phyloP scores from a whole-genome alignment of 1,140 invertebrate species.

The Whitmania pigra region DNA sequence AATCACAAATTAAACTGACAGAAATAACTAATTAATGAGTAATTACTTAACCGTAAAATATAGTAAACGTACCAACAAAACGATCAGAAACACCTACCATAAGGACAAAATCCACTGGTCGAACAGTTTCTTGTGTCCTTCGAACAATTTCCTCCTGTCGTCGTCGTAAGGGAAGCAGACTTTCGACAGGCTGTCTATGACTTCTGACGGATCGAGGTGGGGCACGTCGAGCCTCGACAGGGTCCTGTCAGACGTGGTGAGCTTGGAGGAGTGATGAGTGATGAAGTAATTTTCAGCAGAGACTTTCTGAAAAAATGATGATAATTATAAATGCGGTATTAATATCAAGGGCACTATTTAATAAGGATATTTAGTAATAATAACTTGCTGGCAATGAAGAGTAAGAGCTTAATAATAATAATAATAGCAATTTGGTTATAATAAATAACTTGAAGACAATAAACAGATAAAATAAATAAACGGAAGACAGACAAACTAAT shows the following conservation, averaged over 20 bases:
- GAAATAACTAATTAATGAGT: too few relatives aligned
- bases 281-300: conserved; percentile 42
- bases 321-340: too few relatives aligned
- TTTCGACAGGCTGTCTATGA: conserved; percentile 48
- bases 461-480: too few relatives aligned
- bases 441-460: too few relatives aligned
- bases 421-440: too few relatives aligned
- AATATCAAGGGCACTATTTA: too few relatives aligned
- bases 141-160: conserved; percentile 34
- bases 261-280: conserved; percentile 38
- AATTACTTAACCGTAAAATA: neutral
- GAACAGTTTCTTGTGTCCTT: conserved; percentile 26
- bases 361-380: too few relatives aligned
- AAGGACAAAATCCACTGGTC: conserved; percentile 33
- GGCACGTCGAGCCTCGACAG: conserved; percentile 61
- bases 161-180: conserved; percentile 32
- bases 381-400: too few relatives aligned
- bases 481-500: too few relatives aligned
- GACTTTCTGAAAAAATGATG: neutral
- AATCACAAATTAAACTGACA: neutral
- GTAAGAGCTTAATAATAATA: too few relatives aligned
- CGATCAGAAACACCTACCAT: conserved; percentile 42
- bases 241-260: conserved; percentile 66
- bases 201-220: conserved; percentile 53
- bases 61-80: conserved; percentile 1